Conservation (phyloP, 2,888 invertebrate genomes). For the Nasonia oneida region DNA sequence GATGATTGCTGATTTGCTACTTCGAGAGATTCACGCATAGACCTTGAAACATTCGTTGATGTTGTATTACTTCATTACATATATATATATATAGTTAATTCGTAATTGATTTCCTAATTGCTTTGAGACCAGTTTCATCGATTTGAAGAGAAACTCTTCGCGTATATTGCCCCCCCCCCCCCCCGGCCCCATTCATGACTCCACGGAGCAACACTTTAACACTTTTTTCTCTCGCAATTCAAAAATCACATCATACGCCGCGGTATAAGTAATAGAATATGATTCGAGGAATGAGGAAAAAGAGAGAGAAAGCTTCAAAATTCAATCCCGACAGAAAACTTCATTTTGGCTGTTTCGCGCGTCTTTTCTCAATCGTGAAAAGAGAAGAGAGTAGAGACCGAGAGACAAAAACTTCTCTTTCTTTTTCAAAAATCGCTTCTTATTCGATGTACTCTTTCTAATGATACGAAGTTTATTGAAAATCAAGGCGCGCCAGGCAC, state of each 20-base stretch:
- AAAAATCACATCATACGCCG: conserved; percentile 56
- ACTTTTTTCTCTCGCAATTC: conserved; percentile 61
- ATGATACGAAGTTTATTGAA: conserved; percentile 63
- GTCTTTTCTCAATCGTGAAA: not conserved
- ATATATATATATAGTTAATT: conserved; percentile 55
- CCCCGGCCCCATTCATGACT: conserved; percentile 5
- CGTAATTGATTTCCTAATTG: conserved; percentile 53
- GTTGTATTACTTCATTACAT: conserved; percentile 50
- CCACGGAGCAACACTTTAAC: conserved; percentile 51
- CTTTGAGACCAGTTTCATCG: conserved; percentile 49
- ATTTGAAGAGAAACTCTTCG: conserved; percentile 39
- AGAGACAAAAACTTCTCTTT: conserved; percentile 51
- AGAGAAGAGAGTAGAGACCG: not conserved
- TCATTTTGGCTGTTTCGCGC: not conserved
- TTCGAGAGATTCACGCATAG: conserved; percentile 64
- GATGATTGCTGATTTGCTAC: conserved; percentile 71
- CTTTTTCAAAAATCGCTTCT: conserved; percentile 51
- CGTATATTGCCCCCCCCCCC: conserved; percentile 42
- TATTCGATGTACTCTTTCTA: conserved; percentile 49
- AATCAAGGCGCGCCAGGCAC: conserved; percentile 66
- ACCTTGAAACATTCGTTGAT: conserved; percentile 57
- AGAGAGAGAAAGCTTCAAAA: conserved; percentile 45
- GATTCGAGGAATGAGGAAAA: conserved; percentile 45
- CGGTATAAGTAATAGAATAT: conserved; percentile 36
- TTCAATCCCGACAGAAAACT: not conserved